Evolutionary conservation across 2,797 vertebrate species (phyloP).

Genomic region (Columba guinea): DNA sequence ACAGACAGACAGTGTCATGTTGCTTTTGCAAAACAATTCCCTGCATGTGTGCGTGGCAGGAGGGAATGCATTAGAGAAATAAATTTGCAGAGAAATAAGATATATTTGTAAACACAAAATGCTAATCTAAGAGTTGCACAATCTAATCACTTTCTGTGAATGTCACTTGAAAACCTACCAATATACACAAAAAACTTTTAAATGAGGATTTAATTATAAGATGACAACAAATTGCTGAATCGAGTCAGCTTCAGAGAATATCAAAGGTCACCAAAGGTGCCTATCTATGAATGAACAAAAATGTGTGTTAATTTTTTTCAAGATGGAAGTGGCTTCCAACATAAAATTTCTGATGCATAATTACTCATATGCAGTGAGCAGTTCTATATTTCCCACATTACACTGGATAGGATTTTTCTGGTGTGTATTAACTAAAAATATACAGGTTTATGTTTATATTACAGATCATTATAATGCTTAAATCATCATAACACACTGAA

Average conservation of each 20-base stretch:
- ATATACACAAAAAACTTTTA: background rate
- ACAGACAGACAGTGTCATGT: background rate
- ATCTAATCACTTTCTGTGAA: background rate
- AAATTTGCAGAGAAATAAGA: background rate
- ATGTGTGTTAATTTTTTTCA: background rate
- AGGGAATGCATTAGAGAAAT: background rate
- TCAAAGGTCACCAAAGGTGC: background rate
- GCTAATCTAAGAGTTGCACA: background rate
- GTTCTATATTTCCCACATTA: background rate
- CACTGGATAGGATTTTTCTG: background rate
- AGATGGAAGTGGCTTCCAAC: background rate
- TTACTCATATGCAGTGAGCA: background rate
- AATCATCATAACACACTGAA: background rate
- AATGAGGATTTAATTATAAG: constrained; percentile 14
- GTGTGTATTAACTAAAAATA: background rate
- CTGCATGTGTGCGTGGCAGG: background rate
- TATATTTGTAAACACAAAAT: constrained; percentile 23
- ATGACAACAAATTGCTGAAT: constrained; percentile 19
- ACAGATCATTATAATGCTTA: background rate
- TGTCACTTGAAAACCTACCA: background rate
- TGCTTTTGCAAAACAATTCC: constrained; percentile 18
- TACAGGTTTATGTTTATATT: background rate
- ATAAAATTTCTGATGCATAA: background rate
- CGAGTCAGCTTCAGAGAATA: constrained; percentile 7
- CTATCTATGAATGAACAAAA: constrained; percentile 24